Evolutionary conservation across 2,797 vertebrate species (phyloP).

Genomic region (Takifugu rubripes): DNA sequence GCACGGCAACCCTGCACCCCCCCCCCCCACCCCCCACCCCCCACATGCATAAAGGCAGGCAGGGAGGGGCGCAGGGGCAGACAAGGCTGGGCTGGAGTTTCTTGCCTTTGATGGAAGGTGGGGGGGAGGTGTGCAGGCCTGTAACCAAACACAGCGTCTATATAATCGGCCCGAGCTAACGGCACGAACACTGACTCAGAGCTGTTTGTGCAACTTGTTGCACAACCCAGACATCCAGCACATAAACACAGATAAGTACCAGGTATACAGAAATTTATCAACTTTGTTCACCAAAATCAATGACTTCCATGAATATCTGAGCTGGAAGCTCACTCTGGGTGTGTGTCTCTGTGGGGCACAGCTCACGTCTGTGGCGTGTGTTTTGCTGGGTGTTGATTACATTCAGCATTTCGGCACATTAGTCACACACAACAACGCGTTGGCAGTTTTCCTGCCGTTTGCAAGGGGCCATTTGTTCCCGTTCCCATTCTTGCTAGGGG

Average conservation of each 20-base stretch:
- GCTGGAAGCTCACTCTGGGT: constrained; percentile 2
- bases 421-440: constrained; percentile 36
- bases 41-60: constrained; percentile 11
- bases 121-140: constrained; percentile 55
- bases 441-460: constrained; percentile 49
- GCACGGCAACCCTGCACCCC: constrained; percentile 44
- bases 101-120: constrained; percentile 48
- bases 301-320: not conserved
- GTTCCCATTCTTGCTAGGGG: constrained; percentile 48
- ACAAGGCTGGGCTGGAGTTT: constrained; percentile 51
- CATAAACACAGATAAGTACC: constrained; percentile 37
- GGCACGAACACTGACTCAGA: constrained; percentile 47
- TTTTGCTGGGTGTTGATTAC: constrained; percentile 38
- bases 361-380: constrained; percentile 22
- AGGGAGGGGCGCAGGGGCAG: constrained; percentile 21
- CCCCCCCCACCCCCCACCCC: constrained; percentile 43
- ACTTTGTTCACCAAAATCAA: not conserved
- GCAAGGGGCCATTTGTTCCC: constrained; percentile 41
- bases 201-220: constrained; percentile 49
- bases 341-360: not conserved
- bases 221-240: constrained; percentile 41
- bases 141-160: constrained; percentile 58
- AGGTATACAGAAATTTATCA: constrained; percentile 13
- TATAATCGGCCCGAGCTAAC: constrained; percentile 42
- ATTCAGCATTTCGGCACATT: constrained; percentile 23